Base-by-base conservation (phyloP, 2,113 vertebrate genomes). In the Stigmatopora nigra region DNA sequence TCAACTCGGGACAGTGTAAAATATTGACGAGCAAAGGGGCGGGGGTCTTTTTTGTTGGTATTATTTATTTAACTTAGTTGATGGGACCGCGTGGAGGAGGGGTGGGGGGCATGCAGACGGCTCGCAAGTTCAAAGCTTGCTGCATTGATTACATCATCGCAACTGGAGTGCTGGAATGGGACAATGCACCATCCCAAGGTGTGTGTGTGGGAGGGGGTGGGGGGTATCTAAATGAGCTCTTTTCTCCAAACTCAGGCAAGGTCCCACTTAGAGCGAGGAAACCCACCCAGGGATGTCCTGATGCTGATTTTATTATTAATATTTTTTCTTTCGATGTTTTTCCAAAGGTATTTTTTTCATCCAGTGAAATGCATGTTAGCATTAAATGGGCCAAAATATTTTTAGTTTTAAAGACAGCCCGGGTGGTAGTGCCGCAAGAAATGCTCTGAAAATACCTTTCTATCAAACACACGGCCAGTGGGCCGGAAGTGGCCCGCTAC, bases 141-240 rank as follows among this genome's bases (percentile, higher is more conserved):
- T 92, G 91, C 91, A 92, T 90, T 90, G 91, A 90, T 92, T 90
- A 90, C 91, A 91, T 92, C 91, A 92, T 90, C 85, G 75, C 66
- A 79, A 87, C 86, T 84, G 80, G 81, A 89, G 86, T 82, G 88
- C 82, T 76, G 75, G 83, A 88, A 91, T 63, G 85, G 90, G 91
- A 91, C 90, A 90, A 90, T 91, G 91, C 91, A 91, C 86, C 89
- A 92, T 78, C 74, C 72, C 70, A 60, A 70, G 64, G 48, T 57
- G 64, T 36, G 57, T 58, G 52, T 72, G 61, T 56, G 11, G 1
- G 25, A 31, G 3, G 3, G 3, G 25, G 25, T 1, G 25, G 25
- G 25, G 1, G 25, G 25, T 1, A 2, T 31, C 25, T 31, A 31
- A 31, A 31, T 31, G 25, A 31, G 25, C 10, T 36, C 63, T 61